Evolutionary conservation across 2,888 invertebrate genomes (phyloP).

Genomic region (Amblyjoppa fuscipennis): DNA sequence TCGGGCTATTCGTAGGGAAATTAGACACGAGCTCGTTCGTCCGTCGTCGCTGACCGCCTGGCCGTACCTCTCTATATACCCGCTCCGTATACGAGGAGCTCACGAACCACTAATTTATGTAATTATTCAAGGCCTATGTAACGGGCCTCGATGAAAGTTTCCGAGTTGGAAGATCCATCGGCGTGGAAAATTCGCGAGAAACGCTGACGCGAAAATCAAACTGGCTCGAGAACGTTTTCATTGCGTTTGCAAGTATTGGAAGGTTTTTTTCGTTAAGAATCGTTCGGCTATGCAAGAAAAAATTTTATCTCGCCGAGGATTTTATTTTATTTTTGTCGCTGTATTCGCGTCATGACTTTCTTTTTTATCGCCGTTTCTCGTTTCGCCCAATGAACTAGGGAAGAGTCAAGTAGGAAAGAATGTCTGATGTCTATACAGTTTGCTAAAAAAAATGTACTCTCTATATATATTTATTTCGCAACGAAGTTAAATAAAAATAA

Average conservation of each 20-base stretch:
- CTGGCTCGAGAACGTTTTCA: slow-evolving; percentile 2
- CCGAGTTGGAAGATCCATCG: slow-evolving; percentile 10
- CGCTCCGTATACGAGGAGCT: slow-evolving; percentile 62
- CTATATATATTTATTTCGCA: neutral
- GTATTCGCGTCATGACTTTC: neutral
- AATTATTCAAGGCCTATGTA: slow-evolving; percentile 73
- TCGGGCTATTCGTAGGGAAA: slow-evolving; percentile 81
- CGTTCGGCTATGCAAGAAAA: slow-evolving; percentile 11
- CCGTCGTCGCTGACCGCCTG: slow-evolving; percentile 64
- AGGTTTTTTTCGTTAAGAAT: neutral
- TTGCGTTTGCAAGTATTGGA: slow-evolving; percentile 15
- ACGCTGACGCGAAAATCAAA: slow-evolving; percentile 19
- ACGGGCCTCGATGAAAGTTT: slow-evolving; percentile 48
- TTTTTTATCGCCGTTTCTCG: neutral
- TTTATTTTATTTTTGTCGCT: neutral
- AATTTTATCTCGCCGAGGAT: neutral
- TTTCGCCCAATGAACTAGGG: neutral
- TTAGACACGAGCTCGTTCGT: slow-evolving; percentile 79
- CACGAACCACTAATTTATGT: slow-evolving; percentile 77
- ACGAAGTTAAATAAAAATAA: neutral
- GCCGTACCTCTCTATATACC: slow-evolving; percentile 46
- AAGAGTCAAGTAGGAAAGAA: neutral
- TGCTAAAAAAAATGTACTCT: neutral
- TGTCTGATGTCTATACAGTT: neutral
- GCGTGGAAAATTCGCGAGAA: slow-evolving; percentile 22